A percentile compares a stretch with the other conserved stretches of the same genome.
These are phyloP conservation scores for Periophthalmus modestus DNA, from an alignment of 2,113 vertebrate genomes.

Conservation along the genomic window DNA sequence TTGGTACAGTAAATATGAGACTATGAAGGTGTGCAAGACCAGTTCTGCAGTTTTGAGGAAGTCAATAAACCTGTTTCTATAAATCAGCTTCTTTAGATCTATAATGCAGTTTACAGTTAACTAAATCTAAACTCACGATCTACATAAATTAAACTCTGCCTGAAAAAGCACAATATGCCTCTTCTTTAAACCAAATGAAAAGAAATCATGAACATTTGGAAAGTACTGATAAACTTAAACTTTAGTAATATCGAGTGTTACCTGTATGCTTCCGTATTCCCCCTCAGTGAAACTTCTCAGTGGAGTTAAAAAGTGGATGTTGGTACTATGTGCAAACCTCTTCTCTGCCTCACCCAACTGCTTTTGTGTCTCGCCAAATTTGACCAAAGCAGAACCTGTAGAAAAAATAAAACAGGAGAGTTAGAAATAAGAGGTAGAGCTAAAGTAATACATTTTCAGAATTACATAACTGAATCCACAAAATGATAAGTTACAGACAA, in stretches of 20 bases:
- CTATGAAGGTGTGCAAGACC: too few species aligned
- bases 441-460: neutral
- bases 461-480: neutral
- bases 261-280: constrained; percentile 89
- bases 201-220: neutral
- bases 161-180: too few species aligned
- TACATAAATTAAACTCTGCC: too few species aligned
- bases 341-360: constrained; percentile 86
- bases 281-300: constrained; percentile 89
- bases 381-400: constrained; percentile 88
- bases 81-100: too few species aligned
- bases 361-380: constrained; percentile 90
- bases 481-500: neutral
- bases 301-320: constrained; percentile 90
- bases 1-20: too few species aligned
- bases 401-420: constrained; percentile 29
- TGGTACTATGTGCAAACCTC: constrained; percentile 87
- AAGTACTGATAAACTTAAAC: neutral
- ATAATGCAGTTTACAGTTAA: too few species aligned
- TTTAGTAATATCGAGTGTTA: constrained; percentile 60
- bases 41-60: too few species aligned
- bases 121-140: too few species aligned
- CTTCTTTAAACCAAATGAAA: neutral
- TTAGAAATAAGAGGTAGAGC: neutral
- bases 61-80: too few species aligned